phyloP scores from a whole-genome alignment of 2,888 invertebrate species.

The Perizoma flavofasciatum region DNA sequence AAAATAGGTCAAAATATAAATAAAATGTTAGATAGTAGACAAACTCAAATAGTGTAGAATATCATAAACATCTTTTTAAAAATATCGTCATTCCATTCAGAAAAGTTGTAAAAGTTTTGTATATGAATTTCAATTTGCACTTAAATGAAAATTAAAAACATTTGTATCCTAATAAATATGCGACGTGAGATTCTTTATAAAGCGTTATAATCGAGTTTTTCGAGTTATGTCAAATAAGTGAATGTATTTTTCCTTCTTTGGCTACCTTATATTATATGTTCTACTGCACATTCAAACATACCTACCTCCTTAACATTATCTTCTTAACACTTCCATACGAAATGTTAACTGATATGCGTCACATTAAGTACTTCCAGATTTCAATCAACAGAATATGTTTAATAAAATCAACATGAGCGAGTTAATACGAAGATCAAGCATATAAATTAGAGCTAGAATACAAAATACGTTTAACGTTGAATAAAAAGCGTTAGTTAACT shows the following conservation, averaged over 20 bases:
- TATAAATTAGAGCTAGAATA: background rate
- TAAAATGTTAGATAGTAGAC: too few species aligned
- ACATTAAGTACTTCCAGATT: slow-evolving; percentile 12
- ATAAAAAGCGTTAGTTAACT: too few species aligned
- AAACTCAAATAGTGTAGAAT: slow-evolving; percentile 6
- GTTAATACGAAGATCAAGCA: background rate
- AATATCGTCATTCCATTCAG: slow-evolving; percentile 20
- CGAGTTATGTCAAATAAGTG: background rate
- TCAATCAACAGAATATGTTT: too few species aligned
- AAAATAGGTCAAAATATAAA: too few species aligned
- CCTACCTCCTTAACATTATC: too few species aligned
- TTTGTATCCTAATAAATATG: slow-evolving; percentile 1
- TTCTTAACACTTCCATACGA: slow-evolving; percentile 1
- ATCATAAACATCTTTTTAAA: slow-evolving; percentile 10
- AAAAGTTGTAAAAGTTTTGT: slow-evolving; percentile 17
- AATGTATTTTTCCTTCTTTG: slow-evolving; percentile 6
- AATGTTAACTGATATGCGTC: slow-evolving; percentile 15
- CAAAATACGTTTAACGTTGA: background rate
- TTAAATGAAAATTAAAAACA: background rate
- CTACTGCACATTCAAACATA: background rate
- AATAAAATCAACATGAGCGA: background rate
- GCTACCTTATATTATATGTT: slow-evolving; percentile 3
- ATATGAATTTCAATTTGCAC: slow-evolving; percentile 9
- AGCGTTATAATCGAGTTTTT: slow-evolving; percentile 11
- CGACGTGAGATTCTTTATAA: slow-evolving; percentile 24